These are phyloP conservation scores for Triplophysa yarkandensis DNA, from an alignment of 2,797 vertebrate species.

Conservation along the genomic window DNA sequence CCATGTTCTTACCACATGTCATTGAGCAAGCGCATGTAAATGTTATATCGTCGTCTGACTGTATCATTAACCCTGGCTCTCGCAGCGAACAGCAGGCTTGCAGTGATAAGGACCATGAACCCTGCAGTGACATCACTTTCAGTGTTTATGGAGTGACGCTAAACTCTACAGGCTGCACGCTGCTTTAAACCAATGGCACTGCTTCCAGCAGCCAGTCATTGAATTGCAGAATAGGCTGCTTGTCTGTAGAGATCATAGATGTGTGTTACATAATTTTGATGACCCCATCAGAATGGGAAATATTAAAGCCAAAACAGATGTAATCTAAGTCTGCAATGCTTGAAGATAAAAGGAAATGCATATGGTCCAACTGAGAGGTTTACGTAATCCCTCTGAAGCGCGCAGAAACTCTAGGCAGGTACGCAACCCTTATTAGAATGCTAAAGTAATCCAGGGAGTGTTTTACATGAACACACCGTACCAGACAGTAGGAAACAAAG, in stretches of 20 bases:
- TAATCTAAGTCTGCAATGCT: conserved; percentile 30
- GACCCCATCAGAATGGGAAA: conserved; percentile 17
- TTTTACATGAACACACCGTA: conserved; percentile 41
- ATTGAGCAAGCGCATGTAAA: conserved; percentile 29
- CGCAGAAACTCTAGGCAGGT: conserved; percentile 30
- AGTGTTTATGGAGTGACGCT: conserved; percentile 35
- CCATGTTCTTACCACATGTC: background rate
- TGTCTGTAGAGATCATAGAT: conserved; percentile 25
- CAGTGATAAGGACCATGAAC: conserved; percentile 37
- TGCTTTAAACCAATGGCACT: conserved; percentile 29
- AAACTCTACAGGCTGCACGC: conserved; percentile 1
- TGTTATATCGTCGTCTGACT: conserved; percentile 16
- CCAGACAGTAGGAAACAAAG: conserved; percentile 21
- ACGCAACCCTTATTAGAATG: conserved; percentile 46
- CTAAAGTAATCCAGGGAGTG: conserved; percentile 38
- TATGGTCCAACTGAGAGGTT: conserved; percentile 33
- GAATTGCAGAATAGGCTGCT: conserved; percentile 5
- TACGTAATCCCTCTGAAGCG: conserved; percentile 41
- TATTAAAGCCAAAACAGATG: conserved; percentile 44
- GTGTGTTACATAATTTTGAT: conserved; percentile 43
- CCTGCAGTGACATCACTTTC: conserved; percentile 42
- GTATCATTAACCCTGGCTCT: conserved; percentile 31
- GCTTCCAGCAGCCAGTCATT: conserved; percentile 11
- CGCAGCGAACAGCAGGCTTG: conserved; percentile 32
- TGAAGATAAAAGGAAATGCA: conserved; percentile 43